phyloP scores from a whole-genome alignment of 2,888 invertebrate genomes.

The Taphrorychus bicolor region DNA sequence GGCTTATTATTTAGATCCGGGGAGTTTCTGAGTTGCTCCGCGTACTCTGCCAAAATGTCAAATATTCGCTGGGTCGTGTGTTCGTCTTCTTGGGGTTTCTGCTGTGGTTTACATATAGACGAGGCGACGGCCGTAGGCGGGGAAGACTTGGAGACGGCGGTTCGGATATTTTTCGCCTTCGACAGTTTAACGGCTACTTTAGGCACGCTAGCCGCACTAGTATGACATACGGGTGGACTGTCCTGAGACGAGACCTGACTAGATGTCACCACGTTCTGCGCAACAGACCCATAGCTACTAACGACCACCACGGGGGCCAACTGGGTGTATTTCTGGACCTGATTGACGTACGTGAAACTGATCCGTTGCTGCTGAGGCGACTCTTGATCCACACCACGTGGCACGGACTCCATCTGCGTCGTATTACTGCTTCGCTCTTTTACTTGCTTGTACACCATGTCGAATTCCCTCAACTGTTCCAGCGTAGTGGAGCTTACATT shows the following conservation, averaged over 20 bases:
- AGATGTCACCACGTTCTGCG: slow-evolving; percentile 62
- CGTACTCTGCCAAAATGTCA: slow-evolving; percentile 80
- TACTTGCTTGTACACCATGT: slow-evolving; percentile 81
- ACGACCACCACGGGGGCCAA: slow-evolving; percentile 65
- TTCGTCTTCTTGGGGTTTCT: slow-evolving; percentile 82
- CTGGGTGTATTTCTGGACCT: slow-evolving; percentile 60
- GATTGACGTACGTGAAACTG: slow-evolving; percentile 65
- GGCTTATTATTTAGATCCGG: slow-evolving; percentile 83
- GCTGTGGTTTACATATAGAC: slow-evolving; percentile 70
- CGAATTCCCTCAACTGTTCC: slow-evolving; percentile 80
- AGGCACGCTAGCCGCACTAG: slow-evolving; percentile 59
- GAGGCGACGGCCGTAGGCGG: slow-evolving; percentile 71
- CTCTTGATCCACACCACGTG: slow-evolving; percentile 40
- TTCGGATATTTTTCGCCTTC: slow-evolving; percentile 66
- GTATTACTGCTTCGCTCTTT: slow-evolving; percentile 75
- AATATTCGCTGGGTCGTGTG: slow-evolving; percentile 82
- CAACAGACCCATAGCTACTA: slow-evolving; percentile 61
- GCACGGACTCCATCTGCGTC: slow-evolving; percentile 46
- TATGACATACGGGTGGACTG: slow-evolving; percentile 58
- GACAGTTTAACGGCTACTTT: slow-evolving; percentile 54
- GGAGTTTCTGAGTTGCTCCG: slow-evolving; percentile 79
- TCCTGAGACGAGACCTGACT: slow-evolving; percentile 66
- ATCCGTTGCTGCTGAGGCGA: slow-evolving; percentile 59
- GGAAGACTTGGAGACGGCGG: slow-evolving; percentile 63
- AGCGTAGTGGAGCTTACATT: slow-evolving; percentile 77